Base-by-base conservation (phyloP, 2,113 vertebrate genomes). In the Myrmophylax atrothorax region DNA sequence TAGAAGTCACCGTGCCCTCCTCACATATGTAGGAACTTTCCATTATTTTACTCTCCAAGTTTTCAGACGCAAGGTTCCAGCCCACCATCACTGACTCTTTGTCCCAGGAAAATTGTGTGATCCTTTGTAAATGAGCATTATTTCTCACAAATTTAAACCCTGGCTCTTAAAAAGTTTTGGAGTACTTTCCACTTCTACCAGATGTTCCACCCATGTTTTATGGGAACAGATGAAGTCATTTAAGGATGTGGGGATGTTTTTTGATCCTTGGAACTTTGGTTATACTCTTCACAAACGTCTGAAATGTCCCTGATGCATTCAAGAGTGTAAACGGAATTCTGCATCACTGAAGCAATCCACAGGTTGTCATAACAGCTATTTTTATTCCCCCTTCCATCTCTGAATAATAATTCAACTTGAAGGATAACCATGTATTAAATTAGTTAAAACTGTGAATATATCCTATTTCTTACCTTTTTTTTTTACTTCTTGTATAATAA, bases 121-220 rank as follows among this genome's bases (percentile, higher is more conserved):
- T 90, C 50, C 59, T 83, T 92, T 93, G 35, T 81, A 92, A 92
- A 94, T 68, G 52, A 89, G 35, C 35, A 78, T 89, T 90, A 84
- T 90, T 96, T 92, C 93, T 97, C 59, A 78, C 80, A 91, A 86
- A 89, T 95, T 92, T 90, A 95, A 94, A 78, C 38, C 60, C 86
- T 96, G 89, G 77, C 94, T 95, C 73, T 89, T 93, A 89, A 76
- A 93, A 90, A 42, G 80, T 46, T 95, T 92, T 94, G 69, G 80
- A 96, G 94, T 92, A 92, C 89, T 95, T 93, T 96, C 91, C 94
- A 93, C 35, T 93, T 93, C 74, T 87, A 95, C 89, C 93, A 96
- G 94, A 96, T 97, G 96, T 97, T 92, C 96, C 96, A 91, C 77
- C 93, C 94, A 93, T 94, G 84, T 93, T 95, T 96, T 89, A 97